These are phyloP conservation scores for Odontothrips loti DNA, from an alignment of 2,888 invertebrate species.

Conservation along the genomic window DNA sequence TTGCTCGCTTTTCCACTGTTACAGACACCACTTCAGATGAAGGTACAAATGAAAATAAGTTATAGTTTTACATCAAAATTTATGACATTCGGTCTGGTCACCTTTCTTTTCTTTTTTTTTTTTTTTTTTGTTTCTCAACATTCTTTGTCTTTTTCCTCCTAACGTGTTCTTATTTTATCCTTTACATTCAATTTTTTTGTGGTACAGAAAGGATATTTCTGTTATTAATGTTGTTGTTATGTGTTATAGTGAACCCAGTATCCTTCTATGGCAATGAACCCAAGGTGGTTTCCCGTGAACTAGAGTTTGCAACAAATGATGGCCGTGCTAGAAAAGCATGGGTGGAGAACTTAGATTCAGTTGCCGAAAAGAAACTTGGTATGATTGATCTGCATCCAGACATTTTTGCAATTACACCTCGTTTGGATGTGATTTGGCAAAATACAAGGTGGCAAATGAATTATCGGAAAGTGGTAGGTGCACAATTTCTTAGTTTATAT, in stretches of 20 bases:
- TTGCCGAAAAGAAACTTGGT: conserved; percentile 73
- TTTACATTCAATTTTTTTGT: no score
- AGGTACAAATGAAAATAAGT: neutral
- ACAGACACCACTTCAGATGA: neutral
- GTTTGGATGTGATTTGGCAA: conserved; percentile 79
- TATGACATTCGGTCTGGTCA: no score
- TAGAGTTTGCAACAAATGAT: conserved; percentile 44
- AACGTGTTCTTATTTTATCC: neutral
- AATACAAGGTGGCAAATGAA: conserved; percentile 83
- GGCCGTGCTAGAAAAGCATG: conserved; percentile 71
- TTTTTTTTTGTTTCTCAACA: neutral
- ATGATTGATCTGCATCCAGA: conserved; percentile 85
- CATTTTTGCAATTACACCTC: conserved; percentile 75
- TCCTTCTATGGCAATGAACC: neutral
- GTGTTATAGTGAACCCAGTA: no score
- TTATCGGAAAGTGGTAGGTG: conserved; percentile 69
- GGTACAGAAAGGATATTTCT: no score
- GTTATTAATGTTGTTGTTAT: no score
- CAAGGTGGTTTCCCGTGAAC: conserved; percentile 27
- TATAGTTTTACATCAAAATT: neutral
- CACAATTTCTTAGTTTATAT: neutral
- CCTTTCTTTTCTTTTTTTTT: neutral
- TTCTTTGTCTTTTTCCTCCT: neutral
- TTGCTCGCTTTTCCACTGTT: neutral
- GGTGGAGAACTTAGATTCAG: conserved; percentile 76